Conservation (phyloP, 2,113 vertebrate genomes). For the Burhinus oedicnemus region DNA sequence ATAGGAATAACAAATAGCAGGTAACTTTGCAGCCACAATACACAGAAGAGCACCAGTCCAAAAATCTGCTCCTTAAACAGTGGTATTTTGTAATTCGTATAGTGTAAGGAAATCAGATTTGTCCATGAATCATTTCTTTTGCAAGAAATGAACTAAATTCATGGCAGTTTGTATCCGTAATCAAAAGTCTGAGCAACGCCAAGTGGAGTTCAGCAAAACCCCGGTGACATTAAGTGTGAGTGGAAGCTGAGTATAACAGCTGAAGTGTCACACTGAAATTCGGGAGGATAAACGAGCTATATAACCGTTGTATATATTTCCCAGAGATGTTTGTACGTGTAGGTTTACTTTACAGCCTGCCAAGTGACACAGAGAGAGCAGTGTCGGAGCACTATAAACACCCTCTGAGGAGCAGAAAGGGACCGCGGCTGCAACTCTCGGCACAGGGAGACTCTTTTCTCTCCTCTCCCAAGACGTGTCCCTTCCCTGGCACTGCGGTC, state of each 20-base stretch:
- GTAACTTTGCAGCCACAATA: not conserved
- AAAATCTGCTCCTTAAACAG: not conserved
- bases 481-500: not conserved
- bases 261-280: not conserved
- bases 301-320: constrained; percentile 6
- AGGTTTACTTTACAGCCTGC: constrained; percentile 2
- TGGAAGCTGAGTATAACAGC: not conserved
- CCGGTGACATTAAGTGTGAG: not conserved
- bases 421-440: not conserved
- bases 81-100: not conserved
- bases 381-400: not conserved
- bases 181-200: not conserved
- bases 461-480: not conserved
- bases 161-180: not conserved
- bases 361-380: not conserved
- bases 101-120: not conserved
- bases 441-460: not conserved
- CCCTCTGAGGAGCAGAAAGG: not conserved
- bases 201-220: not conserved
- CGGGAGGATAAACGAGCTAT: not conserved
- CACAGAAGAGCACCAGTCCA: not conserved
- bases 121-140: not conserved
- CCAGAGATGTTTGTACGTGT: not conserved
- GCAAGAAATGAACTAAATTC: not conserved
- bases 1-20: not conserved